Conservation (phyloP, 1,140 invertebrate species). For the Anoplophora glabripennis region DNA sequence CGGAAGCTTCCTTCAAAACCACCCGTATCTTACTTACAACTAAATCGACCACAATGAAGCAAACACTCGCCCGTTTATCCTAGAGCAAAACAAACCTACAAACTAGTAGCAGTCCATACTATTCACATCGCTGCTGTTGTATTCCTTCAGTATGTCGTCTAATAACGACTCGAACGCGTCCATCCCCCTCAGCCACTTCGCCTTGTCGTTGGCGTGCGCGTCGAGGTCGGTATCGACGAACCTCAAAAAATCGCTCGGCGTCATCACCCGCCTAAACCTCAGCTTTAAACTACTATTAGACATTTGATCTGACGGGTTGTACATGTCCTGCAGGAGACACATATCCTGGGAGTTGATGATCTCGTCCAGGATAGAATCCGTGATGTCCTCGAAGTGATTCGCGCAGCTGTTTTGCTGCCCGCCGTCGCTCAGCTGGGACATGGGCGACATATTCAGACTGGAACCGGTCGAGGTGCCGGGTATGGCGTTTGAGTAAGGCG, state of each 20-base stretch:
- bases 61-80: too few species aligned
- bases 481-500: background rate
- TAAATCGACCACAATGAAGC: too few species aligned
- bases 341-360: slow-evolving; percentile 58
- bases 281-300: slow-evolving; percentile 29
- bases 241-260: slow-evolving; percentile 56
- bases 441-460: background rate
- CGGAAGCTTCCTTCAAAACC: too few species aligned
- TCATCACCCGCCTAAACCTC: slow-evolving; percentile 47
- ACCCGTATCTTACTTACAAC: too few species aligned
- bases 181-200: slow-evolving; percentile 57
- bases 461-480: background rate
- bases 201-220: slow-evolving; percentile 54
- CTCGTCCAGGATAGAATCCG: slow-evolving; percentile 46
- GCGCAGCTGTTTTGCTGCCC: slow-evolving; percentile 2
- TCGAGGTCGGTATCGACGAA: slow-evolving; percentile 57
- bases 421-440: slow-evolving; percentile 7
- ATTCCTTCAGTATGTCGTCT: slow-evolving; percentile 63
- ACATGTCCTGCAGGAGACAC: slow-evolving; percentile 57
- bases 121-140: slow-evolving; percentile 53
- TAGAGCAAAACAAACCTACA: background rate
- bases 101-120: slow-evolving; percentile 64
- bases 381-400: background rate
- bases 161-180: slow-evolving; percentile 61
- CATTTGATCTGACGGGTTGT: slow-evolving; percentile 50